phyloP scores from a whole-genome alignment of 2,113 vertebrate genomes.

The Oostethus manadensis region DNA sequence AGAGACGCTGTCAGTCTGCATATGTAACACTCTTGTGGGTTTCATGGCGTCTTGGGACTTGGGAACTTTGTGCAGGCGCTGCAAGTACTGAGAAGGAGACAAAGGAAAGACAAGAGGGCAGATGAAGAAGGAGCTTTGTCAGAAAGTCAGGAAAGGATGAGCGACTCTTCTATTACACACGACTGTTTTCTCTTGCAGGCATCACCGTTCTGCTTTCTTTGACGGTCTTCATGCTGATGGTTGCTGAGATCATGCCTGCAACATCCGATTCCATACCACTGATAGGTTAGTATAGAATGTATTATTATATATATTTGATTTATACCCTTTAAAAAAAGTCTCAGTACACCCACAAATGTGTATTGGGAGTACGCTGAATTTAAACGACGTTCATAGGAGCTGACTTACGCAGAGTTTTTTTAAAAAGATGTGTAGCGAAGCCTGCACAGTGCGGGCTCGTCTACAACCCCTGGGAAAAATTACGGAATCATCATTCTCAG shows the following conservation, averaged over 20 bases:
- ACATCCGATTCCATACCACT: slow-evolving; percentile 67
- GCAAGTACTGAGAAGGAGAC: slow-evolving; percentile 1
- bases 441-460: too few relatives aligned
- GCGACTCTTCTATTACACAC: slow-evolving; percentile 3
- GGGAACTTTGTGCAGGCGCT: slow-evolving; percentile 2
- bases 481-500: too few relatives aligned
- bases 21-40: slow-evolving; percentile 6
- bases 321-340: too few relatives aligned
- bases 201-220: slow-evolving; percentile 69
- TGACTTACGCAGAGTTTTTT: too few relatives aligned
- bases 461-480: too few relatives aligned
- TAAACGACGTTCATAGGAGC: too few relatives aligned
- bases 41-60: background rate
- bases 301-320: too few relatives aligned
- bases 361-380: too few relatives aligned
- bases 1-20: background rate
- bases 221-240: slow-evolving; percentile 71
- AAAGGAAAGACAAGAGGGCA: slow-evolving; percentile 11
- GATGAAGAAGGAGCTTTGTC: slow-evolving; percentile 19
- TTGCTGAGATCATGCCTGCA: slow-evolving; percentile 69
- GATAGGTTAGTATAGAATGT: slow-evolving; percentile 64
- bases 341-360: too few relatives aligned
- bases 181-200: slow-evolving; percentile 40
- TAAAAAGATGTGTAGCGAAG: too few relatives aligned
- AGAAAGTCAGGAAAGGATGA: slow-evolving; percentile 11